These are phyloP conservation scores for Recurvirostra avosetta DNA, from an alignment of 2,113 vertebrate species.

Conservation along the genomic window DNA sequence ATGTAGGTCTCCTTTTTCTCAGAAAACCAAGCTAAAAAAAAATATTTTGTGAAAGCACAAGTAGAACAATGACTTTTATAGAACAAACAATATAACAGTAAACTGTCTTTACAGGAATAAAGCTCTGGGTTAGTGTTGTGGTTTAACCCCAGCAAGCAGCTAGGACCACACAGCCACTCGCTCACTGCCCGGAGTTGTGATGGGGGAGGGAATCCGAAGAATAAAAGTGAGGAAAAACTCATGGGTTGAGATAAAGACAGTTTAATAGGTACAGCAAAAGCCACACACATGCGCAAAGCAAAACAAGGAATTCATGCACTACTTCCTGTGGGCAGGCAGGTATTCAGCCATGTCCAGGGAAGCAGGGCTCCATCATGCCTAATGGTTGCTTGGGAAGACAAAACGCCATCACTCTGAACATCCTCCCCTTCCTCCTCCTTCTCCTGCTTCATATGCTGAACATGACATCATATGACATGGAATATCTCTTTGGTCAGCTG, in stretches of 20 bases:
- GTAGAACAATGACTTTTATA: not conserved
- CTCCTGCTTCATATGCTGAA: no score
- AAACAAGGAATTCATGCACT: not conserved
- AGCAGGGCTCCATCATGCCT: not conserved
- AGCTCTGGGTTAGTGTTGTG: not conserved
- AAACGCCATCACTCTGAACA: no score
- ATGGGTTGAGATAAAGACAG: not conserved
- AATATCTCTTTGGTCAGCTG: no score
- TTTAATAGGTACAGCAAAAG: not conserved
- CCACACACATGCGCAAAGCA: not conserved
- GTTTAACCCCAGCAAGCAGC: not conserved
- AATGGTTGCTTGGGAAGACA: no score
- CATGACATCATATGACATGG: no score
- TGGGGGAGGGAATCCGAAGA: not conserved
- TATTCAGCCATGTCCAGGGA: not conserved
- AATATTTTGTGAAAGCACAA: not conserved
- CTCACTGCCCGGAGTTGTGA: not conserved
- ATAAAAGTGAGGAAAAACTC: not conserved
- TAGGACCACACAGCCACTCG: not conserved
- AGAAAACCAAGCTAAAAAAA: not conserved
- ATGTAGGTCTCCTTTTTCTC: not conserved
- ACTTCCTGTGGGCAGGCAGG: not conserved
- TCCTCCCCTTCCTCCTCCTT: no score
- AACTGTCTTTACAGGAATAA: not conserved
- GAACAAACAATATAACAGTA: not conserved